These are phyloP conservation scores for Antigone vipio DNA, from an alignment of 2,113 vertebrate genomes.

Conservation along the genomic window DNA sequence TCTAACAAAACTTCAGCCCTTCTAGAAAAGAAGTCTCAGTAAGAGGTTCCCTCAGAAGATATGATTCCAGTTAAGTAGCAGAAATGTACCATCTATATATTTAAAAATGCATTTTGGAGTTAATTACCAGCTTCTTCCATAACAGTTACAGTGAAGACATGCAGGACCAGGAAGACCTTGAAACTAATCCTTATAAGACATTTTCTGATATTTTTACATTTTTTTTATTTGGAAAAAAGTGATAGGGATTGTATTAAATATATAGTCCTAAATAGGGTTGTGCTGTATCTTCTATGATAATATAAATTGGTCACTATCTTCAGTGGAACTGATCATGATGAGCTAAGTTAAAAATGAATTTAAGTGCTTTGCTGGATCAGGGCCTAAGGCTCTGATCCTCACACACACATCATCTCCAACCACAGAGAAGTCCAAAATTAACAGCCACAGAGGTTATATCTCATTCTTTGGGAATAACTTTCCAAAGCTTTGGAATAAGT, in stretches of 20 bases:
- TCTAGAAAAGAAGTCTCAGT: background rate
- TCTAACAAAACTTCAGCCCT: background rate
- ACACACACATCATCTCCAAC: background rate
- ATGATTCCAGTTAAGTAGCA: background rate
- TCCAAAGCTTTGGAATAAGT: background rate
- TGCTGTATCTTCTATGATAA: background rate
- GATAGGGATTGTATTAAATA: background rate
- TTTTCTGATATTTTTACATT: background rate
- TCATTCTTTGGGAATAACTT: background rate
- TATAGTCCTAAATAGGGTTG: background rate
- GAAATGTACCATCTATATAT: background rate
- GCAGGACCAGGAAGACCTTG: background rate
- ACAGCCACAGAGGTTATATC: background rate
- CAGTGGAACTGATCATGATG: background rate
- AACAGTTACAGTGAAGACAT: background rate
- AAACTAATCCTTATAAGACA: background rate
- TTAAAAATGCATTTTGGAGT: background rate
- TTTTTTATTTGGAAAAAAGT: background rate
- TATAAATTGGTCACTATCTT: background rate
- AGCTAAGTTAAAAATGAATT: slow-evolving; percentile 19
- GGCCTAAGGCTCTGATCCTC: slow-evolving; percentile 5
- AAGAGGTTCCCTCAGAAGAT: background rate
- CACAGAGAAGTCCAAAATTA: slow-evolving; percentile 15
- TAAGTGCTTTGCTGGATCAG: slow-evolving; percentile 61
- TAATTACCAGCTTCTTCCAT: background rate